Evolutionary conservation across 2,113 vertebrate species (phyloP).

Genomic region (Crypturellus undulatus): DNA sequence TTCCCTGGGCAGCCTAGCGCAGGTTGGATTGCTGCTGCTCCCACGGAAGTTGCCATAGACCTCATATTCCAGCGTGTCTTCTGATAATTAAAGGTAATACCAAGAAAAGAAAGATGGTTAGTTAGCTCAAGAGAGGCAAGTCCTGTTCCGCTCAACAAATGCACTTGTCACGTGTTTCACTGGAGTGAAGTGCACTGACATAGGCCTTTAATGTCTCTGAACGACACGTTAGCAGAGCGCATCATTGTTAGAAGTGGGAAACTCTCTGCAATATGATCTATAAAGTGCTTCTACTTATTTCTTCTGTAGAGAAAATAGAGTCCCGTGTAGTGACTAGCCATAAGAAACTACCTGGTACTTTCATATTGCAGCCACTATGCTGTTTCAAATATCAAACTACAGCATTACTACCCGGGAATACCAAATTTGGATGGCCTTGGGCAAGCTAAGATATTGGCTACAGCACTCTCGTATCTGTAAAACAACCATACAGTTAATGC

Average conservation of each 20-base stretch:
- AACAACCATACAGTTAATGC: neutral
- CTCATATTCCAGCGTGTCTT: neutral
- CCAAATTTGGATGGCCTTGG: neutral
- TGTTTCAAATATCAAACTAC: neutral
- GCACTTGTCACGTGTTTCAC: neutral
- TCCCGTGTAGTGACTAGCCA: neutral
- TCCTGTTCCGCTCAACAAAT: neutral
- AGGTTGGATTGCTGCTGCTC: neutral
- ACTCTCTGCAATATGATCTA: neutral
- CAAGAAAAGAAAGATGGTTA: neutral
- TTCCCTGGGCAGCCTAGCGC: neutral
- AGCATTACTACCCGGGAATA: neutral
- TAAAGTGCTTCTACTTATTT: neutral
- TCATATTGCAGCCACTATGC: neutral
- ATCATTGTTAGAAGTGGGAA: neutral
- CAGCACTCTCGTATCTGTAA: neutral
- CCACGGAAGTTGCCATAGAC: neutral
- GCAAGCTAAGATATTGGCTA: neutral
- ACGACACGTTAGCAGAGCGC: neutral
- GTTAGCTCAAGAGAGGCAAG: neutral
- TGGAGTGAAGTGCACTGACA: neutral
- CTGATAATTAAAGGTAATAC: neutral
- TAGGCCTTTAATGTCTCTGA: neutral
- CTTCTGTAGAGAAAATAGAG: neutral
- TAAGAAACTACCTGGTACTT: neutral